Base-by-base conservation (phyloP, 64 coral and sea anemone genomes). In the Catalaphyllia jardinei region DNA sequence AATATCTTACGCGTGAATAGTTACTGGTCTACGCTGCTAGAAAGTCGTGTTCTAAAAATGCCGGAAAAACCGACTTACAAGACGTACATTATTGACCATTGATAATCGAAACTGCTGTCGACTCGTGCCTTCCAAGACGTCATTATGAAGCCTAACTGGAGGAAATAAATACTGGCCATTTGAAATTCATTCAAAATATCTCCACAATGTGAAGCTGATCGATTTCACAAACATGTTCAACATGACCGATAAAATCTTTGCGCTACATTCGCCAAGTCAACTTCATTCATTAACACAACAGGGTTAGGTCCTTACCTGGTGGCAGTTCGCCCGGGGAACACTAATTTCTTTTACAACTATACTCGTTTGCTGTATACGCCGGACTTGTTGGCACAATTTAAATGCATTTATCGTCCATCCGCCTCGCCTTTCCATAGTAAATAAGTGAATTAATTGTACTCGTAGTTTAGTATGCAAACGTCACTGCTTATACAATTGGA, bases 391-490 rank as follows among this genome's bases (percentile, higher is more conserved):
- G 20, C 63, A 67, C 39, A 84, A 67, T 49, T 19, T 69, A 84
- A 67, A 27, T 84, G 20, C 80, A 13, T 67, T 69, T n/a, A 84
- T 46, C 29, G 29, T 49, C 35, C 31, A 84, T 84, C 62, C 80
- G 35, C 35, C 35, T 50, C 20, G 39, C 27, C 30, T 65, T 71
- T 62, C 35, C 29, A 67, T 25, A 84, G 80, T 15, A 50, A 84
- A 84, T 67, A 49, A 39, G 62, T 27, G 64, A 17, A 84, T 84
- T 50, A 84, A 84, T 84, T 84, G 80, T 38, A 65, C 31, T 65
- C 33, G 1, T 84, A 33, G 30, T 84, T 82, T 84, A 42, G 61
- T 19, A 69, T 64, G 60, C 61, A 67, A 67, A 31, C 62, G 80
- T 84, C 80, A 49, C 11, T 69, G 7, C 80, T 4, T 20, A 35